These are phyloP conservation scores for Byasa hedistus DNA, from an alignment of 2,888 invertebrate species.

Conservation along the genomic window DNA sequence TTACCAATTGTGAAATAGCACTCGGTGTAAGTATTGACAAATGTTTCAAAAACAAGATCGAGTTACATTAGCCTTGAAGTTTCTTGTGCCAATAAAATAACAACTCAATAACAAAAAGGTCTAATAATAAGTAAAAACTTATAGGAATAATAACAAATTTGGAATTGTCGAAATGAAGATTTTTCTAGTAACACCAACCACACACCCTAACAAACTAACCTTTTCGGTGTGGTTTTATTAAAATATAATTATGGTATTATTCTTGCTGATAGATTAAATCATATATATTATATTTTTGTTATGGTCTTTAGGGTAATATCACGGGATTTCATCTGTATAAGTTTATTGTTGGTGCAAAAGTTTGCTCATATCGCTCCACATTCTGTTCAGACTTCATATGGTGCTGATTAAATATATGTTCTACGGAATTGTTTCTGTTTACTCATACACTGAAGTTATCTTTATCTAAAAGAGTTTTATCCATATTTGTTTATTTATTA, in stretches of 20 bases:
- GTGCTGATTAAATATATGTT: conserved; percentile 28
- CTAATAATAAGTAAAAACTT: too few relatives aligned
- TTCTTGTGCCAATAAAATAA: too few relatives aligned
- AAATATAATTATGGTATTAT: neutral
- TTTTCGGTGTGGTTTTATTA: neutral
- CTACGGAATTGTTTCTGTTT: conserved; percentile 23
- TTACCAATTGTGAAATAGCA: too few relatives aligned
- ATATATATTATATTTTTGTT: conserved; percentile 15
- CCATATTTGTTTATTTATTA: neutral
- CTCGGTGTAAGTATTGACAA: too few relatives aligned
- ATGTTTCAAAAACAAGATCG: too few relatives aligned
- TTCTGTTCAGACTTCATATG: conserved; percentile 27
- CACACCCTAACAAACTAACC: too few relatives aligned
- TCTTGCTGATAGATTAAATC: neutral
- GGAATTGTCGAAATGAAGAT: too few relatives aligned
- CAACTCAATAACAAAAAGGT: too few relatives aligned
- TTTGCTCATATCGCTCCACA: conserved; percentile 28
- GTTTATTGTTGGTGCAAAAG: conserved; percentile 25
- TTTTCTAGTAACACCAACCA: too few relatives aligned
- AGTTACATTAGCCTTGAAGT: too few relatives aligned
- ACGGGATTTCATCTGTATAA: conserved; percentile 17
- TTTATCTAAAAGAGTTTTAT: conserved; percentile 7
- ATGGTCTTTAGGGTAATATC: conserved; percentile 11
- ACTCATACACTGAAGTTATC: conserved; percentile 7
- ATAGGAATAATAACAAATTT: too few relatives aligned